phyloP scores from a whole-genome alignment of 2,113 vertebrate species.

The Polypterus bichir region DNA sequence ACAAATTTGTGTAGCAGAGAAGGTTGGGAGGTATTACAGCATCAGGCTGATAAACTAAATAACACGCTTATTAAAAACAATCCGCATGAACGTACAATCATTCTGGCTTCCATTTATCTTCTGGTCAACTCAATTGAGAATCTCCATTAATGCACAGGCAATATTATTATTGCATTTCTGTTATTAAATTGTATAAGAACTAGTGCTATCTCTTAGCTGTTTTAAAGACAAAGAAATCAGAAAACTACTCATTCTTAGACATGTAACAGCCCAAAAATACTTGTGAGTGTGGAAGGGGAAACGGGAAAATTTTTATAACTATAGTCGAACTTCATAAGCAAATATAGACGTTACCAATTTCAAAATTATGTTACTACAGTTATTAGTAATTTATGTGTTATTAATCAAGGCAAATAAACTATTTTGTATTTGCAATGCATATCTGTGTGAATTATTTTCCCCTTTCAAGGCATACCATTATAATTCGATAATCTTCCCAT shows the following conservation, averaged over 20 bases:
- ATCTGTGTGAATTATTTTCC: too few species aligned
- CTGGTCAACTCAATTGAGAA: slow-evolving; percentile 43
- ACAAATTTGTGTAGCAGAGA: slow-evolving; percentile 43
- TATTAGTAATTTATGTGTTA: too few species aligned
- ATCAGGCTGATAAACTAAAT: slow-evolving; percentile 42
- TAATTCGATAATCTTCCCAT: too few species aligned
- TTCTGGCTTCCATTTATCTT: slow-evolving; percentile 49
- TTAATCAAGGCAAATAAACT: too few species aligned
- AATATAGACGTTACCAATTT: too few species aligned
- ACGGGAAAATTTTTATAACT: too few species aligned
- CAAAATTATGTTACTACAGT: too few species aligned
- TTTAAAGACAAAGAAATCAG: slow-evolving; percentile 34
- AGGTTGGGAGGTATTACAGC: slow-evolving; percentile 34
- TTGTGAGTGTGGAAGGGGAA: too few species aligned
- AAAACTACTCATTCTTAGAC: not conserved
- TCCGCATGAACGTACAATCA: slow-evolving; percentile 36
- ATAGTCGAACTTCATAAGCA: too few species aligned
- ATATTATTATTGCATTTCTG: slow-evolving; percentile 38
- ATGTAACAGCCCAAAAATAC: too few species aligned
- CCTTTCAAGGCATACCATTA: too few species aligned
- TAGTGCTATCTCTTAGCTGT: slow-evolving; percentile 41
- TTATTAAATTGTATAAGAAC: slow-evolving; percentile 48
- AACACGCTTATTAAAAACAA: slow-evolving; percentile 53
- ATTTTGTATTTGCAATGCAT: too few species aligned
- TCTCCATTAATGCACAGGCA: slow-evolving; percentile 37